These are phyloP conservation scores for Petrocephalus sullivani DNA, from an alignment of 2,797 vertebrate species.

Conservation along the genomic window DNA sequence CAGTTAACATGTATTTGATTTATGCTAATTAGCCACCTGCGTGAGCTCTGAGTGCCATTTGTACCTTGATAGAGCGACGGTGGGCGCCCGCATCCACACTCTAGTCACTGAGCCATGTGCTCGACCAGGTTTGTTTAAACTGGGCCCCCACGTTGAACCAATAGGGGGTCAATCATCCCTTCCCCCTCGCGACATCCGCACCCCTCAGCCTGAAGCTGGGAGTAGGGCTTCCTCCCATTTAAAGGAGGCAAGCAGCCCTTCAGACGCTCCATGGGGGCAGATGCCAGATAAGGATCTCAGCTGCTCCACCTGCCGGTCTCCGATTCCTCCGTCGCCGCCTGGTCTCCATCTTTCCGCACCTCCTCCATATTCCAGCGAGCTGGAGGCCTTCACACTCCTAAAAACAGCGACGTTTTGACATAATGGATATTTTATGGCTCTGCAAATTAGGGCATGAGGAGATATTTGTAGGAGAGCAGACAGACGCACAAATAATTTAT, in stretches of 20 bases:
- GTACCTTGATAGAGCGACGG: neutral
- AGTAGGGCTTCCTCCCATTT: neutral
- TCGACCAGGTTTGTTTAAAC: neutral
- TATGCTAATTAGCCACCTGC: neutral
- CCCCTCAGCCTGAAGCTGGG: neutral
- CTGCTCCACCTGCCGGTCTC: neutral
- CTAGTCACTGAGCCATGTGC: neutral
- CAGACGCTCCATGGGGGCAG: neutral
- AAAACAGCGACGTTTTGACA: neutral
- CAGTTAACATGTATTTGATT: neutral
- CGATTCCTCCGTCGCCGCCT: neutral
- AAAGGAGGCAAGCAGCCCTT: neutral
- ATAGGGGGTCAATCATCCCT: neutral
- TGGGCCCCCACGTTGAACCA: neutral
- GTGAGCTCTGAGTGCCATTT: neutral
- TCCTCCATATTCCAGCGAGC: neutral
- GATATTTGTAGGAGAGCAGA: neutral
- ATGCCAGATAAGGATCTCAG: neutral
- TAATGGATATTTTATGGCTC: neutral
- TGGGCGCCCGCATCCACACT: neutral
- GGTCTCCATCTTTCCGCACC: neutral
- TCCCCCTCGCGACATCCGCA: neutral
- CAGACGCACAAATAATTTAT: neutral
- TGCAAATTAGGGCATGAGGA: neutral
- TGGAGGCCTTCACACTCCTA: neutral